phyloP scores from a whole-genome alignment of 2,113 vertebrate species.

The Eurystomus gularis region DNA sequence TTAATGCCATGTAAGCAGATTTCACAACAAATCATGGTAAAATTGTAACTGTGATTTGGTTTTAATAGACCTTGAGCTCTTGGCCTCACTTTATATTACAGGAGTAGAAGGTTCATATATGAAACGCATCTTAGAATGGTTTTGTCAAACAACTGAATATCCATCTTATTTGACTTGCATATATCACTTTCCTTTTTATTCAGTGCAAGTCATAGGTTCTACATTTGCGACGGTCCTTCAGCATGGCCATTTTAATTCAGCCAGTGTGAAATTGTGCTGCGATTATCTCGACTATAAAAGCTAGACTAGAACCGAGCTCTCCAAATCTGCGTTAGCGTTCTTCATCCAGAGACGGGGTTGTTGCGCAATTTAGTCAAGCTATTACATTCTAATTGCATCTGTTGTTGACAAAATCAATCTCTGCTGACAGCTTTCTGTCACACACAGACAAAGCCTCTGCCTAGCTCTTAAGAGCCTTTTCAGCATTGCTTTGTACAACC shows the following conservation, averaged over 20 bases:
- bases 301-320: not conserved
- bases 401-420: not conserved
- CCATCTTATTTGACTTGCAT: not conserved
- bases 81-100: not conserved
- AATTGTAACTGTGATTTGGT: not conserved
- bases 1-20: not conserved
- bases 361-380: not conserved
- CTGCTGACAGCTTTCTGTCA: not conserved
- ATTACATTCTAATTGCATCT: not conserved
- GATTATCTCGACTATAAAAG: not conserved
- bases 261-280: not conserved
- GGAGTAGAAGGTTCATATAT: not conserved
- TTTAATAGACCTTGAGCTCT: not conserved
- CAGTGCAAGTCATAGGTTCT: not conserved
- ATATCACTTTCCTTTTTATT: not conserved
- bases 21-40: not conserved
- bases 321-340: not conserved
- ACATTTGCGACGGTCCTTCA: not conserved
- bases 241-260: not conserved
- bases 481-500: not conserved
- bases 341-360: not conserved
- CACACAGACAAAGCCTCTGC: not conserved
- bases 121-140: not conserved
- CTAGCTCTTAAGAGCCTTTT: not conserved
- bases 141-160: not conserved